Base-by-base conservation (phyloP, 1,140 invertebrate species). In the Anastatus disparis region DNA sequence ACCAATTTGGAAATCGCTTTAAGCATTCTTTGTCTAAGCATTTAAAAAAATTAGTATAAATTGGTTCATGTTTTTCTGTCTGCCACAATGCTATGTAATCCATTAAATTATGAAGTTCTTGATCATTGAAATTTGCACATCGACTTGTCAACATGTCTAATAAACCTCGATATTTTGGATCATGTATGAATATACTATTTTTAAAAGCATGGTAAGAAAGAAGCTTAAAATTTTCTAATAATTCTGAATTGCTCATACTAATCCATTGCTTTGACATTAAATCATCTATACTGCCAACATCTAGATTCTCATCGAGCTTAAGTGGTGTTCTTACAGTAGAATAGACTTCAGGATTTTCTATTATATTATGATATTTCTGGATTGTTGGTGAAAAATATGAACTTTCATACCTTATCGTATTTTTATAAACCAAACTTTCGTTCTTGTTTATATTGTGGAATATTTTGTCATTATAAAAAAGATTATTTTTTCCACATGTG, bases 11-110 rank as follows among this genome's bases (percentile, higher is more conserved):
- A 1, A 86, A 74, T 69, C 86, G 81, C 31, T 79, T 81, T 24
- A 80, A 74, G 66, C 88, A 88, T 48, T 88, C 81, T 22, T 85
- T 81, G 73, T 90, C 88, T 38, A 91, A 70, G n/a, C 79, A 81
- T 50, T 85, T 85, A 82, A 87, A 88, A 2, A 90, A 75, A 20
- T 17, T 15, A 20, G 20, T 35, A 29, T 46, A 48, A 10, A 3
- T 1, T 24, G 22, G 10, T 13, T 35, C 12, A 9, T 29, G 6
- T n/a, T 8, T 40, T 8, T 64, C 15, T 0, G 13, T 1, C 13
- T 67, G 29, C 42, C 72, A 42, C 8, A 81, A 64, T 22, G 58
- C 27, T 15, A 79, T 66, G 42, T 73, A 77, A 13, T 56, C 69
- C 1, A 81, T 44, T 20, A 71, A 17, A 35, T 53, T 10, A 3